Evolutionary conservation across 2,797 vertebrate genomes (phyloP), one percentile per base, ranked within the genome.

Genomic region (Anguilla marmorata): DNA sequence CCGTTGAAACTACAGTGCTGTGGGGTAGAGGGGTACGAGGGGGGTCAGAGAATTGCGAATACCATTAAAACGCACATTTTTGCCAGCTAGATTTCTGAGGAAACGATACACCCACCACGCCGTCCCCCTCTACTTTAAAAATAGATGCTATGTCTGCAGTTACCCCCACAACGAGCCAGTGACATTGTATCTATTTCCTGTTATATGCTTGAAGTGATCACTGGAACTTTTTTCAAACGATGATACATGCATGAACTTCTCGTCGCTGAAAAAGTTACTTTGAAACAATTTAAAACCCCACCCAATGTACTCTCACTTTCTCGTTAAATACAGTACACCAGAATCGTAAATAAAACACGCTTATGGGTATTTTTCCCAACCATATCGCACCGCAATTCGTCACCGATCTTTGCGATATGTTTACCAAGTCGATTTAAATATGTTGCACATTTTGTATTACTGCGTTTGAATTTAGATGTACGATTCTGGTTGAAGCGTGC

Each of bases 21-120:
- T 96, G 96, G 96, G 91, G 94, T 94, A 96, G 96, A 96, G 94
- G 96, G 96, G 94, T 96, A 96, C 94, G 97, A 74, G 69, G 3
- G 63, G 83, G 63, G 84, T 88, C 82, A 96, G 90, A 94, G 96
- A 94, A 96, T 96, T 14, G 84, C 95, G 94, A 96, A 97, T 97
- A 97, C 96, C 96, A 97, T 95, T 96, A 96, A 97, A 97, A 97
- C 97, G 97, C 96, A 97, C 96, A 97, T 97, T 96, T 96, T 96
- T 96, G 94, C 92, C 94, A 94, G 94, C 94, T 74, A 54, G 85
- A 92, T 87, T 94, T 95, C 93, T 92, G 91, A 93, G 94, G 94
- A 94, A 96, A 96, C 95, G 96, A 96, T 96, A 96, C 95, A 94
- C 96, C 96, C 97, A 96, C 96, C 96, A 95, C 95, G 96, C 95